Base-by-base conservation (phyloP, 2,113 vertebrate species). In the Pao palembangensis region DNA sequence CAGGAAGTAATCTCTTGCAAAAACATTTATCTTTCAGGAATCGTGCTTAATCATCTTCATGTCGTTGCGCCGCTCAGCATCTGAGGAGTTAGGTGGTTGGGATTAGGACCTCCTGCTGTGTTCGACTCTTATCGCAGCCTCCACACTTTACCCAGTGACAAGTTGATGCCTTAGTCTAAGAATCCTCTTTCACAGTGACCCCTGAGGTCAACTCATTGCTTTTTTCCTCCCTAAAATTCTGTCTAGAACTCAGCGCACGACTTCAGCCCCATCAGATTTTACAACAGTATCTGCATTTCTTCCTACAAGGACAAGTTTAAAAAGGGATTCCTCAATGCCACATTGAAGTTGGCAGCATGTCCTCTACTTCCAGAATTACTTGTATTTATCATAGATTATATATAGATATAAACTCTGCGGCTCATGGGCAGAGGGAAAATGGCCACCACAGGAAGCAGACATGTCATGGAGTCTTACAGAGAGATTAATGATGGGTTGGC, bases 61-160 rank as follows among this genome's bases (percentile, higher is more conserved):
- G 73, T 66, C 71, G 84, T 79, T 81, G 85, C 76, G 79, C 61
- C 64, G 77, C 84, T 87, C 87, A 85, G 85, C 80, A 84, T 81
- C 61, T 64, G 75, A 85, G 73, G 80, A 82, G 82, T 85, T 87
- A 79, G 76, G 72, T 77, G 64, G 81, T 85, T 85, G 69, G 83
- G 85, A 88, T 88, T 88, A 88, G 75, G 69, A 67, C 80, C 87
- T 78, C 85, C 87, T 83, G 75, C 85, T 82, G 85, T 78, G 83
- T 79, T 68, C 21, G 1, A 79, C 71, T 79, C 81, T 88, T 88
- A 88, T 88, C 87, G 69, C 71, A 71, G 75, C 62, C 73, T 71
- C 71, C 78, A 88, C 80, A 86, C 72, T 69, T 59, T 72, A 85
- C 71, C 74, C 77, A 56, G 70, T 58, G 64, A 80, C 80, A 82